Evolutionary conservation across 2,113 vertebrate species (phyloP).

Genomic region (Leuciscus idus): DNA sequence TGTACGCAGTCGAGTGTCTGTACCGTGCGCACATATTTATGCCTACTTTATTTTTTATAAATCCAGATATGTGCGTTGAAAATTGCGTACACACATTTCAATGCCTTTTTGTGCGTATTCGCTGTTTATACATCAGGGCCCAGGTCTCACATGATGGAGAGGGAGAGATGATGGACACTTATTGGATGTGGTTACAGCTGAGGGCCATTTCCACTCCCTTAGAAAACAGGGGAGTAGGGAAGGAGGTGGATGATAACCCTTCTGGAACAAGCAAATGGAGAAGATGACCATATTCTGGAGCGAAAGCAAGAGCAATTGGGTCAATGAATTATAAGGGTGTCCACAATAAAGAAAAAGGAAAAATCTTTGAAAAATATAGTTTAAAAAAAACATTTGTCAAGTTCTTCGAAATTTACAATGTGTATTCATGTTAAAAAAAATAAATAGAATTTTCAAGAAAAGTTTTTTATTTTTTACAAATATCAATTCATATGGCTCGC

Average conservation of each 20-base stretch:
- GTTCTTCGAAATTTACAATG: background rate
- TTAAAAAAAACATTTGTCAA: background rate
- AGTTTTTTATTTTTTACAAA: too few species aligned
- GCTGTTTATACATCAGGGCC: too few species aligned
- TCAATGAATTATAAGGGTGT: background rate
- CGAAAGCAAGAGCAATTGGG: background rate
- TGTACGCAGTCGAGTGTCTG: too few species aligned
- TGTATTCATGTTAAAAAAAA: background rate
- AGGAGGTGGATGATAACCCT: background rate
- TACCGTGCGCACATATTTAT: too few species aligned
- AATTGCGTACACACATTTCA: too few species aligned
- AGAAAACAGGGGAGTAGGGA: background rate
- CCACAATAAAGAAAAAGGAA: background rate
- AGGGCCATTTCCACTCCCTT: background rate
- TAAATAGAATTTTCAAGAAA: too few species aligned
- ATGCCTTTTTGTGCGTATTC: too few species aligned
- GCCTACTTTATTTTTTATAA: too few species aligned
- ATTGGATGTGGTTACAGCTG: background rate
- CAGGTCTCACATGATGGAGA: background rate
- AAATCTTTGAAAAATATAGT: background rate
- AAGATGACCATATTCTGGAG: background rate
- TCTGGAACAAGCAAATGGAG: background rate
- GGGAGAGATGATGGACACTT: conserved; percentile 13
- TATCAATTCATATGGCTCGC: too few species aligned
- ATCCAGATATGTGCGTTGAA: too few species aligned